Evolutionary conservation across 2,888 invertebrate species (phyloP), one percentile per base, ranked within the genome.

Genomic region (Drosophila rubida): DNA sequence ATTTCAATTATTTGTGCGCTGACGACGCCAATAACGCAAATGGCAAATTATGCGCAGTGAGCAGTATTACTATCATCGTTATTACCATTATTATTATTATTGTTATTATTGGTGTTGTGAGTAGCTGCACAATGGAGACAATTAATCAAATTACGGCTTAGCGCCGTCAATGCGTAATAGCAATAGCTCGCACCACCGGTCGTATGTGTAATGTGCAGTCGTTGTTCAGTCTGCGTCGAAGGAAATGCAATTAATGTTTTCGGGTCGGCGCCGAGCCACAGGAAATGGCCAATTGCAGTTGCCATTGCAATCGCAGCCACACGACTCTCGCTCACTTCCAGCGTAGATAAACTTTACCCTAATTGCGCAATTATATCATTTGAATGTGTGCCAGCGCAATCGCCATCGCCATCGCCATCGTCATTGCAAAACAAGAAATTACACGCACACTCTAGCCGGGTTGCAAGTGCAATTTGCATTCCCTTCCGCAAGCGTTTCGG

Each of bases 321-420:
- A 70, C 44, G 44, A 27, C 54, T 25, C 63, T 14, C 23, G 35
- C 30, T 53, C 58, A 51, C 42, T 63, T 44, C 59, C 50, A 11
- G 19, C 45, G 37, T 30, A 61, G 67, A 65, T 62, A 62, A 53
- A 67, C 32, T 79, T 58, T 48, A 30, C 19, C 32, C 60, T 78
- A 82, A 80, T 80, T 80, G 76, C 51, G 60, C 74, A 82, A 78
- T 78, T 80, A 80, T 75, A 68, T 67, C 32, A 70, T 72, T 61
- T 54, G 62, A 69, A 72, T 72, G 68, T 65, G 48, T 71, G 60
- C 48, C 30, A 61, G 51, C 9, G 41, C 16, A 41, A 46, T 53
- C 42, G 22, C 9, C 60, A 55, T n/a, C n/a, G 60, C 48, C 30
- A 61, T 48, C 9, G 41, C 16, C 37, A 46, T 53, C 42, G 22